Base-by-base conservation (phyloP, 64 coral and sea anemone genomes). In the Cladopsammia gracilis region DNA sequence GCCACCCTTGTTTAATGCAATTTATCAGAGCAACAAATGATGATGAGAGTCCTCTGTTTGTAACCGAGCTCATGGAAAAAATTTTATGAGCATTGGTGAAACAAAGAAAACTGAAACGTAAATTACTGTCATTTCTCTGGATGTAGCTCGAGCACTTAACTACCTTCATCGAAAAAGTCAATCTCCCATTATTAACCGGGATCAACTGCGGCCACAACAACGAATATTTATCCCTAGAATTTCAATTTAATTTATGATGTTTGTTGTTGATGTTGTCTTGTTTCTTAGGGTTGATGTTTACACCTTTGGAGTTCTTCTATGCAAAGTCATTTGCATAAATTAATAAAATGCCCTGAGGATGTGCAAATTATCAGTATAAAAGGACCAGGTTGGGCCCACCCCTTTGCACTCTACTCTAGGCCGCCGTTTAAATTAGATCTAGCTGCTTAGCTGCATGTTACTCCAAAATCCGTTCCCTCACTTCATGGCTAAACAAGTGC, bases 1-100 rank as follows among this genome's bases (percentile, higher is more conserved):
- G n/a, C 5, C 91, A 93, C 59, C 91, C 91, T 22, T 94, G 85
- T 51, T 86, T 94, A 14, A 24, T 94, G 22, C 85, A 88, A 46
- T 72, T 84, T 46, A 75, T 83, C 64, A 70, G 77, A 60, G 34
- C 48, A 62, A 91, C 79, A 59, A 75, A 85, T 51, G 56, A 54
- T 25, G 77, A 82, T 0, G 16, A 8, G 4, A 89, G 42, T 53
- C 89, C 89, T 47, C 25, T 91, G 6, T 60, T 84, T 49, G 49
- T 91, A 3, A 75, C 79, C 11, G 89, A 91, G 44, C 58, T 91
- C 47, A 16, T 75, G 50, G 77, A 71, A 44, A 62, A 67, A 4
- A 84, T 51, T 22, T 60, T 91, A n/a, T 22, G 89, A 25, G 51
- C 64, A 23, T n/a, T 83, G 62, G 45, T 91, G 14, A 7, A 75